Evolutionary conservation across 53 echinoderm and acorn worm species (phyloP).

Genomic region (Antedon mediterranea): DNA sequence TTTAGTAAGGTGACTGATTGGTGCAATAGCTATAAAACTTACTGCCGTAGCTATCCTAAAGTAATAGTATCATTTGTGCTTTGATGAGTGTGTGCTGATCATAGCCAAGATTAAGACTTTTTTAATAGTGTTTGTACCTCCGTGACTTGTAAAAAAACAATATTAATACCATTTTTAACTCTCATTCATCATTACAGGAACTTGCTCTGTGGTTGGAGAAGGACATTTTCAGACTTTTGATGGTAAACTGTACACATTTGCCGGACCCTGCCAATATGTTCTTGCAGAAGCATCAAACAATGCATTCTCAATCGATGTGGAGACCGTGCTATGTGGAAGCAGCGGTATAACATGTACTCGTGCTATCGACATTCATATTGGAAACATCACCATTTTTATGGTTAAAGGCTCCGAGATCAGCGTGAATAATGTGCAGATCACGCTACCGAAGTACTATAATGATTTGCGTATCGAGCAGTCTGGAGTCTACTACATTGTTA

Average conservation of each 20-base stretch:
- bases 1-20: no score
- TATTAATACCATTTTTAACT: no score
- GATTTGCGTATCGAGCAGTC: slow-evolving; percentile 48
- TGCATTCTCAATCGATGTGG: slow-evolving; percentile 48
- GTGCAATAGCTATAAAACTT: no score
- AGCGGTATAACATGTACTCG: slow-evolving; percentile 71
- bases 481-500: slow-evolving; percentile 59
- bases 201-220: slow-evolving; percentile 68
- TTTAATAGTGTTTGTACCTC: no score
- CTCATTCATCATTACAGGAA: slow-evolving; percentile 25
- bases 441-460: slow-evolving; percentile 60
- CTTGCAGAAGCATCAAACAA: slow-evolving; percentile 37
- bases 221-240: slow-evolving; percentile 80
- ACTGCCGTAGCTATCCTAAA: no score
- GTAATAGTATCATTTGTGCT: no score
- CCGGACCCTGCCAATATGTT: slow-evolving; percentile 68
- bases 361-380: slow-evolving; percentile 63
- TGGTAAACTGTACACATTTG: slow-evolving; percentile 55
- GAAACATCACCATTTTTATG: slow-evolving; percentile 37
- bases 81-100: no score
- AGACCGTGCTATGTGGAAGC: slow-evolving; percentile 63
- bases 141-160: no score
- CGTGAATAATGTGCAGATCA: slow-evolving; percentile 49
- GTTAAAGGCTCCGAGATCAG: slow-evolving; percentile 59
- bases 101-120: no score